Conservation (phyloP, 2,888 invertebrate genomes). For the Hydrotaea diabolus region DNA sequence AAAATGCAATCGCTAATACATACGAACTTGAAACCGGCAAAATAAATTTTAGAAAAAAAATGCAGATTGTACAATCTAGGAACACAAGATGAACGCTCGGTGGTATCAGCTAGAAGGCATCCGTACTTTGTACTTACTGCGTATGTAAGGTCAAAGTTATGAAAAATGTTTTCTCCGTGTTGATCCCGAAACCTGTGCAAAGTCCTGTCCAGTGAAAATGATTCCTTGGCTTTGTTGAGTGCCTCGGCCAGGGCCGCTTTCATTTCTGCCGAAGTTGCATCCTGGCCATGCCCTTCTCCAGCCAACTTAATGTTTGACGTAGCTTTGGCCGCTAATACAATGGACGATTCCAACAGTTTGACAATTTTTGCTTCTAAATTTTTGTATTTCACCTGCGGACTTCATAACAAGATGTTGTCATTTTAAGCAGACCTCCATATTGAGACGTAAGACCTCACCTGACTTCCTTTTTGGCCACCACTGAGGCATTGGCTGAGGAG, state of each 20-base stretch:
- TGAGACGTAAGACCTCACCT: slow-evolving; percentile 70
- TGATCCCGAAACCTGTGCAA: slow-evolving; percentile 96
- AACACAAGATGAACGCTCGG: too few species aligned
- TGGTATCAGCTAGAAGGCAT: not conserved
- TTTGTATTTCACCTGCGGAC: slow-evolving; percentile 95
- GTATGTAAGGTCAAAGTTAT: slow-evolving; percentile 97
- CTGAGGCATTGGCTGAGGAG: slow-evolving; percentile 73
- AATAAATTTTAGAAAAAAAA: too few species aligned
- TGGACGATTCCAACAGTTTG: slow-evolving; percentile 94
- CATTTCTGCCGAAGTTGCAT: slow-evolving; percentile 68
- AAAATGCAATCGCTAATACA: too few species aligned
- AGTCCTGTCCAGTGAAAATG: slow-evolving; percentile 94
- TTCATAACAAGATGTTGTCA: slow-evolving; percentile 77
- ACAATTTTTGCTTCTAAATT: slow-evolving; percentile 94
- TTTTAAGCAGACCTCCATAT: not conserved
- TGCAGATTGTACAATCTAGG: too few species aligned
- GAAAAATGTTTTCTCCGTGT: slow-evolving; percentile 91
- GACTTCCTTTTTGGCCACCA: slow-evolving; percentile 85
- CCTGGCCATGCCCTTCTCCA: slow-evolving; percentile 27
- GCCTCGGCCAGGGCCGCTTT: slow-evolving; percentile 80
- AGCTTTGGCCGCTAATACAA: slow-evolving; percentile 80
- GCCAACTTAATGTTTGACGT: slow-evolving; percentile 9
- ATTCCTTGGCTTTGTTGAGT: slow-evolving; percentile 96
- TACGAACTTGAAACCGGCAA: too few species aligned
- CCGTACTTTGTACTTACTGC: slow-evolving; percentile 84